Percentiles rank a stretch among this genome's conserved stretches.
Conservation (phyloP, 2,113 vertebrate genomes). For the Corythornis madagascariensis region DNA sequence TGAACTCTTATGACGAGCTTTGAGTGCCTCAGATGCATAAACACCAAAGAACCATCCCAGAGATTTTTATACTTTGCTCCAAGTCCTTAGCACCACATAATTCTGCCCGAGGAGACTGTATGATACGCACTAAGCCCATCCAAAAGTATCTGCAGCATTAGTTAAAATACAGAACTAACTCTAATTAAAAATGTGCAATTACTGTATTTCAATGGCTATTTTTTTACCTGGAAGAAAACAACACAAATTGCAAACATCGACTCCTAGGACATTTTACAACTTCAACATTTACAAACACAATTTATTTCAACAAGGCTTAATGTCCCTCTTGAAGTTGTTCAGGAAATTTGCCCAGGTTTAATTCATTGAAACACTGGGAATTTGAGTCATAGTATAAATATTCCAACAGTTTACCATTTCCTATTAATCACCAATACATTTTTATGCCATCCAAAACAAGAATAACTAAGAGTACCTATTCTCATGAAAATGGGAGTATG, state of each 20-base stretch:
- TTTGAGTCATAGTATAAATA: background rate
- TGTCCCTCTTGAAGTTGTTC: background rate
- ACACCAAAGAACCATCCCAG: background rate
- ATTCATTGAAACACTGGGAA: background rate
- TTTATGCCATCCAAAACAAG: background rate
- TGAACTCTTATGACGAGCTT: background rate
- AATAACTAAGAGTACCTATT: background rate
- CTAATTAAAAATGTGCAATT: background rate
- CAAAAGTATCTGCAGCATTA: background rate
- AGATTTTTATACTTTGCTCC: background rate
- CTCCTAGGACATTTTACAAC: background rate
- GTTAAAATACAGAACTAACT: background rate
- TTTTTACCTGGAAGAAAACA: slow-evolving; percentile 1
- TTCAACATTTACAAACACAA: background rate
- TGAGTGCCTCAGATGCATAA: background rate
- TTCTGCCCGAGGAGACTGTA: background rate
- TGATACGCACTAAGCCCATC: background rate
- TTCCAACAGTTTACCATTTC: background rate
- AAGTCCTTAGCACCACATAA: background rate
- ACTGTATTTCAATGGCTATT: background rate
- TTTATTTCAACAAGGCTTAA: background rate
- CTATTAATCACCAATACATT: background rate
- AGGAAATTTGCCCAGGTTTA: background rate
- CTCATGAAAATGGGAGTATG: background rate
- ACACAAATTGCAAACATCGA: background rate